Percentiles rank a stretch among this genome's conserved stretches.
phyloP scores from a whole-genome alignment of 2,113 vertebrate species.

The Phaethornis superciliosus region DNA sequence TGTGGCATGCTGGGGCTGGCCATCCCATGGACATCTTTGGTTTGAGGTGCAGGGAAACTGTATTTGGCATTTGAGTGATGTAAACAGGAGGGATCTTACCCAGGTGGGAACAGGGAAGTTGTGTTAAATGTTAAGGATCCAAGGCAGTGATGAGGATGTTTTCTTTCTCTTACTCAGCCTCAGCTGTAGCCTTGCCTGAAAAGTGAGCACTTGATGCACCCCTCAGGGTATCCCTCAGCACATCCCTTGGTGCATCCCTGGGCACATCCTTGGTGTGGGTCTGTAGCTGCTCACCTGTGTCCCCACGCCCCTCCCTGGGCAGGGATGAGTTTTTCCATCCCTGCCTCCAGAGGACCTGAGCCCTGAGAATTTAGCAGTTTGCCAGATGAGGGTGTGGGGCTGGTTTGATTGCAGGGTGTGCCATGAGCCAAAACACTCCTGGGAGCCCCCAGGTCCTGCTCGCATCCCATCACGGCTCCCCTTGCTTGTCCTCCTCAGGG shows the following conservation, averaged over 20 bases:
- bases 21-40: not conserved
- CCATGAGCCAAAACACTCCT: not conserved
- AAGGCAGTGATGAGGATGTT: not conserved
- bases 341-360: rapidly evolving
- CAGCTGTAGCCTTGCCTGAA: not conserved
- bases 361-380: not conserved
- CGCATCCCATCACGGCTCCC: not conserved
- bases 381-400: not conserved
- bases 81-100: not conserved
- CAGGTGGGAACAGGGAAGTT: not conserved
- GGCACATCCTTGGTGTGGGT: too few relatives aligned
- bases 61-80: slow-evolving; percentile 24
- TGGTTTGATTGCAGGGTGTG: rapidly evolving
- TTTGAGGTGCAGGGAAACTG: not conserved
- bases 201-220: rapidly evolving
- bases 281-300: too few relatives aligned
- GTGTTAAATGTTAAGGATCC: not conserved
- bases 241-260: too few relatives aligned
- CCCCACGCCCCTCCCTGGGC: too few relatives aligned
- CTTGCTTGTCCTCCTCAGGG: rapidly evolving
- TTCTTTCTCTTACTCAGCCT: not conserved
- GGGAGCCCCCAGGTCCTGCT: not conserved
- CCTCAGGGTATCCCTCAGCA: not conserved
- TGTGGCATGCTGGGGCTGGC: not conserved
- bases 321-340: not conserved